Evolutionary conservation across 1,140 invertebrate genomes (phyloP).

Genomic region (Episyrphus balteatus): DNA sequence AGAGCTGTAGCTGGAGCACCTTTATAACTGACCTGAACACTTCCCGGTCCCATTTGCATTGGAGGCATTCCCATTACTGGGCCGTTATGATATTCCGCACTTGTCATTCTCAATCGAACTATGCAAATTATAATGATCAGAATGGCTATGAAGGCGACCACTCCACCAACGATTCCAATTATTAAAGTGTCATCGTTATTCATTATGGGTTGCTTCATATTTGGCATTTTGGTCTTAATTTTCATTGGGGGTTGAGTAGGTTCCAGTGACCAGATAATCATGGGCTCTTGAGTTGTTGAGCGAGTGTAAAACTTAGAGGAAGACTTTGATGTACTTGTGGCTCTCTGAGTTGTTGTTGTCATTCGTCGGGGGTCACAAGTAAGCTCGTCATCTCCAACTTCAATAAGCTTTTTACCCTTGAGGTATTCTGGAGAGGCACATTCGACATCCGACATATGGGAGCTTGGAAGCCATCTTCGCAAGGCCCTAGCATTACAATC

Average conservation of each 20-base stretch:
- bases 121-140: slow-evolving; percentile 81
- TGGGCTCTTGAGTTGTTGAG: slow-evolving; percentile 57
- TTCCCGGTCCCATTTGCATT: slow-evolving; percentile 39
- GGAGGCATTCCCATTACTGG: slow-evolving; percentile 46
- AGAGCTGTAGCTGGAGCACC: slow-evolving; percentile 37
- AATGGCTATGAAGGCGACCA: slow-evolving; percentile 80
- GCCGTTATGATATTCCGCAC: slow-evolving; percentile 53
- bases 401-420: slow-evolving; percentile 52
- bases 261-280: slow-evolving; percentile 77
- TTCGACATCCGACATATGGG: slow-evolving; percentile 45
- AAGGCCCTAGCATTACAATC: slow-evolving; percentile 72
- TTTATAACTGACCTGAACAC: slow-evolving; percentile 41
- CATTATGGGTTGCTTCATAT: slow-evolving; percentile 46
- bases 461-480: slow-evolving; percentile 58
- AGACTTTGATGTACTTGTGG: slow-evolving; percentile 19
- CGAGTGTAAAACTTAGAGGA: slow-evolving; percentile 31
- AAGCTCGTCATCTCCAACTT: slow-evolving; percentile 67
- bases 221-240: slow-evolving; percentile 45
- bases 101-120: slow-evolving; percentile 56
- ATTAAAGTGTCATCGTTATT: slow-evolving; percentile 83
- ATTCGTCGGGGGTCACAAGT: slow-evolving; percentile 56
- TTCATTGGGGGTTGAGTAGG: slow-evolving; percentile 46
- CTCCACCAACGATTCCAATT: slow-evolving; percentile 82
- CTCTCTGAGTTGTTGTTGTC: slow-evolving; percentile 41
- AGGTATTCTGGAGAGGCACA: slow-evolving; percentile 59